Evolutionary conservation across 2,797 vertebrate species (phyloP).

Genomic region (Acanthiza pusilla): DNA sequence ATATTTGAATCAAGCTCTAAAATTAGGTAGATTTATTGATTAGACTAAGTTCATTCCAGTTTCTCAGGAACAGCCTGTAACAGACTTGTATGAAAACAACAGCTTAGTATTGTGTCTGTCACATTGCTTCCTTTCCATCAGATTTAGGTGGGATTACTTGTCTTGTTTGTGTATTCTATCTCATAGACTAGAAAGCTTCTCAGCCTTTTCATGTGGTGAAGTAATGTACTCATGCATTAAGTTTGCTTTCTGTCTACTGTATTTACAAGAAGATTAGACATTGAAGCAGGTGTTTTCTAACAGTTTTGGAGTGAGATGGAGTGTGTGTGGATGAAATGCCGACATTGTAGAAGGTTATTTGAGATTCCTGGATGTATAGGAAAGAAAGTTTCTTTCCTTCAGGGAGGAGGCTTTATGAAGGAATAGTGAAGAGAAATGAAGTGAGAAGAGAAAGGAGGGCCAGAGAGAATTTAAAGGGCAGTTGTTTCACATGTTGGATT

Average conservation of each 20-base stretch:
- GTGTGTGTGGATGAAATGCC: background rate
- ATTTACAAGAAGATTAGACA: background rate
- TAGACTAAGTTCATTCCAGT: background rate
- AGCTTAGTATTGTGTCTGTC: background rate
- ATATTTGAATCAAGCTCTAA: background rate
- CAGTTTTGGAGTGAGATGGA: background rate
- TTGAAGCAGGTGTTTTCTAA: slow-evolving; percentile 3
- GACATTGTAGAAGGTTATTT: background rate
- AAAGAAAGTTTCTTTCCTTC: background rate
- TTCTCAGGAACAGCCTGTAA: background rate
- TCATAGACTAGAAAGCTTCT: background rate
- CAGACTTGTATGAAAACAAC: background rate
- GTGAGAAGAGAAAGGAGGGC: background rate
- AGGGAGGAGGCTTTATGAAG: background rate
- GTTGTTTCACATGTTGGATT: background rate
- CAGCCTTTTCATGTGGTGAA: background rate
- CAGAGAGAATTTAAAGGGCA: background rate
- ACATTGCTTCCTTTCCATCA: background rate
- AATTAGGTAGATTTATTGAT: background rate
- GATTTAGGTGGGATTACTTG: background rate
- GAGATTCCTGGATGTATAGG: background rate
- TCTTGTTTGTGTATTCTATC: background rate
- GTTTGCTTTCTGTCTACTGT: background rate
- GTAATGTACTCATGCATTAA: background rate
- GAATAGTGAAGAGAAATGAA: background rate